Evolutionary conservation across 1,140 invertebrate species (phyloP).

Genomic region (Ceratina australensis): DNA sequence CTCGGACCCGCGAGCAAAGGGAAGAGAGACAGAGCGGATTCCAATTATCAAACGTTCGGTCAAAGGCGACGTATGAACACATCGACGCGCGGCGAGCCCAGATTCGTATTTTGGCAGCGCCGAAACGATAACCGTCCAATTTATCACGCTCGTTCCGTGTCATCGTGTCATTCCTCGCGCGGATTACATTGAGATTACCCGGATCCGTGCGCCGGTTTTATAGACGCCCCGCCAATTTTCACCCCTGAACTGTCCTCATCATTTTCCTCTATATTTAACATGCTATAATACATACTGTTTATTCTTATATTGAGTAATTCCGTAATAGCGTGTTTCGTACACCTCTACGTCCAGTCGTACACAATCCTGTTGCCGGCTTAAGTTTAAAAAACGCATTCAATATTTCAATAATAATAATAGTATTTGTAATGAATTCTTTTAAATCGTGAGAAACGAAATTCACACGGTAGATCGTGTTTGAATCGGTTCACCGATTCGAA

Average conservation of each 20-base stretch:
- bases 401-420: no score
- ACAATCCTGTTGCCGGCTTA: no score
- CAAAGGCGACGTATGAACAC: conserved; percentile 29
- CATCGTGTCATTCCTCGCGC: conserved; percentile 53
- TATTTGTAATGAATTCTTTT: no score
- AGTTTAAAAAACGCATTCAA: no score
- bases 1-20: background rate
- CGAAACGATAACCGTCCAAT: conserved; percentile 47
- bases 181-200: conserved; percentile 17
- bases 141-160: conserved; percentile 52
- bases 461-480: no score
- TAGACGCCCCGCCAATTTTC: conserved; percentile 40
- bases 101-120: conserved; percentile 47
- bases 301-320: background rate
- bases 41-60: conserved; percentile 30
- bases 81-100: conserved; percentile 4
- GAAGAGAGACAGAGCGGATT: conserved; percentile 16
- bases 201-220: conserved; percentile 23
- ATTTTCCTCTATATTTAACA: conserved; percentile 32
- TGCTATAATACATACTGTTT: background rate
- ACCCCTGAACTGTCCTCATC: conserved; percentile 22
- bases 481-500: no score
- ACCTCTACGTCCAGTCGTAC: no score
- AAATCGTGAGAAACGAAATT: no score
- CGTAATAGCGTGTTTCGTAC: background rate